These are phyloP conservation scores for Caenorhabditis sp. DNA, from an alignment of 2,888 invertebrate species.

Conservation along the genomic window DNA sequence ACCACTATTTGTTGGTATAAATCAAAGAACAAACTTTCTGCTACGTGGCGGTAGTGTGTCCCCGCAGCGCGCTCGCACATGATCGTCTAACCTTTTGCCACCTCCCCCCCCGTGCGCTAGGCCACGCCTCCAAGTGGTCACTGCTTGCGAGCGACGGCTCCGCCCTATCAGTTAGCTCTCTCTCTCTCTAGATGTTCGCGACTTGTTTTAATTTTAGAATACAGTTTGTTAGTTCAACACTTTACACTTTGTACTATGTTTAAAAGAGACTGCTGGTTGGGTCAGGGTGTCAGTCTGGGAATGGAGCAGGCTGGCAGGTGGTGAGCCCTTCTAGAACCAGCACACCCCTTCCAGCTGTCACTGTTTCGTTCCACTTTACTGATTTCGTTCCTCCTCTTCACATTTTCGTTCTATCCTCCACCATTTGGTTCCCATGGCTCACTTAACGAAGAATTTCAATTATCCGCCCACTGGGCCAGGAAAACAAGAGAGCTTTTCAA, in stretches of 20 bases:
- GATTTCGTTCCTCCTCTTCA: neutral
- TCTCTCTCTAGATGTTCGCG: constrained; percentile 19
- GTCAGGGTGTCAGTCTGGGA: neutral
- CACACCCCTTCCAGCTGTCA: neutral
- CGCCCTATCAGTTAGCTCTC: constrained; percentile 57
- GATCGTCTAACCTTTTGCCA: constrained; percentile 60
- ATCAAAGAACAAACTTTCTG: constrained; percentile 59
- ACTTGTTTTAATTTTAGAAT: constrained; percentile 48
- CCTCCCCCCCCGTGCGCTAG: neutral
- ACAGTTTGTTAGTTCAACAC: constrained; percentile 25
- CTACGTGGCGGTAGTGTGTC: constrained; percentile 10
- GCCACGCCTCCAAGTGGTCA: constrained; percentile 54
- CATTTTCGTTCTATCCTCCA: neutral
- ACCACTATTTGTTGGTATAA: constrained; percentile 44
- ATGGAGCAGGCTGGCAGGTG: neutral
- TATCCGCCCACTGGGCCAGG: neutral
- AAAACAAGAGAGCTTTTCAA: neutral
- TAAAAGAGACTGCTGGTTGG: neutral
- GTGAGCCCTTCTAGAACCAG: neutral
- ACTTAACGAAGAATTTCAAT: neutral
- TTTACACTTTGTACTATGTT: neutral
- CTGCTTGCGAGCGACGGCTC: constrained; percentile 38
- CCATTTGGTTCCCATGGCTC: neutral
- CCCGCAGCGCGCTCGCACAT: constrained; percentile 49
- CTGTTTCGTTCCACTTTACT: neutral